Conservation (phyloP, 2,113 vertebrate genomes). For the Thamnophis sirtalis region DNA sequence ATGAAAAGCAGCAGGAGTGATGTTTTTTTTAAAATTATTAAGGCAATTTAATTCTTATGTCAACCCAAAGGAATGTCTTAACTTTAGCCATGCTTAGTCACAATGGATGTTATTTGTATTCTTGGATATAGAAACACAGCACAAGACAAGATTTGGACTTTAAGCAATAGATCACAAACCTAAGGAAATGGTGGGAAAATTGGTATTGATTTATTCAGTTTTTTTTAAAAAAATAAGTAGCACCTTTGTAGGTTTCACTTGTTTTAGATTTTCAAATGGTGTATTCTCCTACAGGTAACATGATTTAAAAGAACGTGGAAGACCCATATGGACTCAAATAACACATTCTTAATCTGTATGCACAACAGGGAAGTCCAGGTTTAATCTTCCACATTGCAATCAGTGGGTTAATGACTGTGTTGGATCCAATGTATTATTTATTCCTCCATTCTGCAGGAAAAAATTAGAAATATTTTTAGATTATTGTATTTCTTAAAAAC, state of each 20-base stretch:
- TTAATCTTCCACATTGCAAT: not conserved
- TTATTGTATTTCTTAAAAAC: not conserved
- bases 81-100: not conserved
- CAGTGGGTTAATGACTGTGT: not conserved
- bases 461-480: not conserved
- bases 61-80: not conserved
- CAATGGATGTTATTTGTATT: not conserved
- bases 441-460: not conserved
- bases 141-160: not conserved
- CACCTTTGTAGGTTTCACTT: not conserved
- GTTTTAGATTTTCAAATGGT: too few species aligned
- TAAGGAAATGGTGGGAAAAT: not conserved
- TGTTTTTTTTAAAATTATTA: not conserved
- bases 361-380: not conserved
- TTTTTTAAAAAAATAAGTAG: not conserved
- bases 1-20: not conserved
- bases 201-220: not conserved
- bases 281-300: too few species aligned
- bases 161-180: not conserved
- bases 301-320: too few species aligned
- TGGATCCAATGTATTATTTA: not conserved
- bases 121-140: not conserved
- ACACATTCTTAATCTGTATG: not conserved
- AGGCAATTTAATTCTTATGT: not conserved
- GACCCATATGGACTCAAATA: not conserved